Conservation (phyloP, 2,797 vertebrate species). For the Pipistrellus pygmaeus region DNA sequence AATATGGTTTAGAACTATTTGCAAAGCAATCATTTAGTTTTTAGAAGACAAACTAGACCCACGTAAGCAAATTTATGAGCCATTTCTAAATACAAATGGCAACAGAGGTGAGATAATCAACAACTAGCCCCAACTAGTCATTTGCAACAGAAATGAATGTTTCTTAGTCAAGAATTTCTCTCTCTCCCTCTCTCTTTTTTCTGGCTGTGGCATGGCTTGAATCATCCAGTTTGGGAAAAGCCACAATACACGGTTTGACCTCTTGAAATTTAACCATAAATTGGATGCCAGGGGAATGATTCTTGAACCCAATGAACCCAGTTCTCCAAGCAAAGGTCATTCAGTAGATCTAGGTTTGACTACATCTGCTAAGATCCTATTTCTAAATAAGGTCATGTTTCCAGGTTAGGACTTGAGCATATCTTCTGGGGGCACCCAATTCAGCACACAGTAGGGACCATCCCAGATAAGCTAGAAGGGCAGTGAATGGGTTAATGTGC, state of each 20-base stretch:
- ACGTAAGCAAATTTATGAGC: conserved; percentile 72
- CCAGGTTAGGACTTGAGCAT: background rate
- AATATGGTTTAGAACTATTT: background rate
- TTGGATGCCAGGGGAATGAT: background rate
- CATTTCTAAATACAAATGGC: conserved; percentile 66
- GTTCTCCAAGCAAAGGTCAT: background rate
- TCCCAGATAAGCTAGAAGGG: no score
- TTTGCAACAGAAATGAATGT: conserved; percentile 45
- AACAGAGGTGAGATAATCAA: conserved; percentile 70
- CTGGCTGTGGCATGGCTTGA: background rate
- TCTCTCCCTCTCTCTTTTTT: background rate
- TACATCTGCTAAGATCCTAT: background rate
- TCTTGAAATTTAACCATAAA: background rate
- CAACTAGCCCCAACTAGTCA: conserved; percentile 70
- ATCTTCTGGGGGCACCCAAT: background rate
- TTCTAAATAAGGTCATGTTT: background rate
- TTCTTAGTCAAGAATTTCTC: conserved; percentile 17
- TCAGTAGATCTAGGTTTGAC: background rate
- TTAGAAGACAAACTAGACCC: conserved; percentile 24
- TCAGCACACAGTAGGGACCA: fast-evolving
- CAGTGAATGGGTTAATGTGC: fast-evolving
- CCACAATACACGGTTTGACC: background rate
- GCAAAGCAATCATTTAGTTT: background rate
- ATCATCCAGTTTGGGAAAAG: conserved; percentile 59
- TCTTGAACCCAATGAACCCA: conserved; percentile 52